Percentiles rank a stretch among this genome's conserved stretches.
These are phyloP conservation scores for Catocala fraxini DNA, from an alignment of 2,888 invertebrate species.

Conservation along the genomic window DNA sequence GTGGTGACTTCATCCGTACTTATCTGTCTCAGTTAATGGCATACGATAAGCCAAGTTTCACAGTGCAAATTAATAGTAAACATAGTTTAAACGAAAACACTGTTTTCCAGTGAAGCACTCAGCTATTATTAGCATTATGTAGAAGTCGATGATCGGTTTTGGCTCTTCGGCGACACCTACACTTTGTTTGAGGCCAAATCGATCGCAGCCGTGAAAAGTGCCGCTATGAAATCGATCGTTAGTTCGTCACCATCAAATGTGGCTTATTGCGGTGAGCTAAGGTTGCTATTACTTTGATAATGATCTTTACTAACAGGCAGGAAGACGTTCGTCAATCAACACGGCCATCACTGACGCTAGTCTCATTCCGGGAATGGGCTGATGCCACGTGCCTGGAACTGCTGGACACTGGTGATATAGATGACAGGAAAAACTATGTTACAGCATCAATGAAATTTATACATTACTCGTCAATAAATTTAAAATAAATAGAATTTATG, in stretches of 20 bases:
- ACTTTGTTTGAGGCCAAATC: conserved; percentile 65
- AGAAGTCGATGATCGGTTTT: conserved; percentile 69
- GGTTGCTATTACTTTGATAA: conserved; percentile 52
- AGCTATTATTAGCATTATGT: conserved; percentile 50
- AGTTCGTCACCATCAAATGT: conserved; percentile 37
- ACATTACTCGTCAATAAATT: conserved; percentile 18
- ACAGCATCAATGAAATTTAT: conserved; percentile 50
- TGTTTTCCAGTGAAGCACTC: conserved; percentile 39
- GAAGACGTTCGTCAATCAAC: conserved; percentile 80
- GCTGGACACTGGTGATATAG: conserved; percentile 49
- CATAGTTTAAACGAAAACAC: conserved; percentile 32
- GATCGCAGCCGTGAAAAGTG: conserved; percentile 63
- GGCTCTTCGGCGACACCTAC: conserved; percentile 67
- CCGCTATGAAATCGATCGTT: conserved; percentile 46
- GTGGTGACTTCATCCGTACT: conserved; percentile 49
- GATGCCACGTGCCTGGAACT: conserved; percentile 60
- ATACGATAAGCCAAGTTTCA: conserved; percentile 41
- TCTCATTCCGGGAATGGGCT: conserved; percentile 70
- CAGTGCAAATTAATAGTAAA: conserved; percentile 46
- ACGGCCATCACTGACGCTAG: conserved; percentile 67
- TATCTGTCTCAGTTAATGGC: conserved; percentile 34
- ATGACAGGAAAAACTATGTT: conserved; percentile 54
- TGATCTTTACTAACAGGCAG: conserved; percentile 62
- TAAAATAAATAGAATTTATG: conserved; percentile 41
- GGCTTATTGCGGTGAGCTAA: conserved; percentile 52